These are phyloP conservation scores for Alethe diademata DNA, from an alignment of 2,113 vertebrate genomes.

Conservation along the genomic window DNA sequence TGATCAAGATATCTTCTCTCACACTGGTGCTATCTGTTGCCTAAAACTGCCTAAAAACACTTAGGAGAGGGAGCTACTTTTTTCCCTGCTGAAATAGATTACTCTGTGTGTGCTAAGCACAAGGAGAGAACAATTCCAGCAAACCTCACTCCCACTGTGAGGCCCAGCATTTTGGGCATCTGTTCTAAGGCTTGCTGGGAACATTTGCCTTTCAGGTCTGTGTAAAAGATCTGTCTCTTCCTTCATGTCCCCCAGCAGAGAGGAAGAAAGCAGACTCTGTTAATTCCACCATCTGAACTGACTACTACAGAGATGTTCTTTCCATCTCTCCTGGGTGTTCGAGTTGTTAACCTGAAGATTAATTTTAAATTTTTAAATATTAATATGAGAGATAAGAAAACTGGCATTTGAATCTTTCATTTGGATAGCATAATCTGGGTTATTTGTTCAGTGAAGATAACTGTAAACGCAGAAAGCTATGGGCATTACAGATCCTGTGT, in stretches of 20 bases:
- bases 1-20: neutral
- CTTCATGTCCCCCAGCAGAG: neutral
- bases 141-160: neutral
- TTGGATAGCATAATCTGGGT: constrained; percentile 28
- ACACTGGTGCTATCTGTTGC: neutral
- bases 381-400: constrained; percentile 13
- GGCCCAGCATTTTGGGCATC: neutral
- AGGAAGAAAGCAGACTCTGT: neutral
- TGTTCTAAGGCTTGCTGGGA: neutral
- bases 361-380: constrained; percentile 12
- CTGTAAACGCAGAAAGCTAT: neutral
- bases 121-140: neutral
- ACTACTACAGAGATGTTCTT: neutral
- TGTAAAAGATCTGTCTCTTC: neutral
- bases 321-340: neutral
- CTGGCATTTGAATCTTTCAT: neutral
- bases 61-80: neutral
- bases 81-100: neutral
- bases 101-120: neutral
- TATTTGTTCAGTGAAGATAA: constrained; percentile 45
- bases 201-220: neutral
- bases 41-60: neutral
- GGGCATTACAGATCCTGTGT: neutral
- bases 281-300: neutral
- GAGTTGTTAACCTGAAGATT: neutral